A percentile compares a stretch with the other conserved stretches of the same genome.
phyloP scores from a whole-genome alignment of 2,113 vertebrate genomes.

The Felis catus region DNA sequence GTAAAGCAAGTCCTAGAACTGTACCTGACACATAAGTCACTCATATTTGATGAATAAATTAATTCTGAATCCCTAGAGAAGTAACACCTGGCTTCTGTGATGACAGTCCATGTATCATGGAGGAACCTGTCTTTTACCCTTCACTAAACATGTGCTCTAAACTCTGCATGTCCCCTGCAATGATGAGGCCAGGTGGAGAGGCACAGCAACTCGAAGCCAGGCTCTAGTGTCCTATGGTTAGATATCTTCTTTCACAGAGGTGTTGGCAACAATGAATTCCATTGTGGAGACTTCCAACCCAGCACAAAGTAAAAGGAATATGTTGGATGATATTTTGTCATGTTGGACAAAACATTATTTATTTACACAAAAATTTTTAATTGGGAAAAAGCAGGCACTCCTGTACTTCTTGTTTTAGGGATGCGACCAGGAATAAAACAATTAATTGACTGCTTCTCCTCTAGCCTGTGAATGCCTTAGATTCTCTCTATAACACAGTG shows the following conservation, averaged over 20 bases:
- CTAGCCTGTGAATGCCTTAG: background rate
- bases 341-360: background rate
- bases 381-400: background rate
- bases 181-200: background rate
- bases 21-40: background rate
- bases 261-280: accelerated
- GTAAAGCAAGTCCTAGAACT: background rate
- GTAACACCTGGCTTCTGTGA: background rate
- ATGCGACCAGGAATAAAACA: background rate
- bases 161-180: background rate
- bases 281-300: background rate
- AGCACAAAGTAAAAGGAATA: background rate
- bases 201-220: background rate
- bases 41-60: background rate
- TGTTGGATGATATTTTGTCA: background rate
- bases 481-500: background rate
- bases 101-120: background rate
- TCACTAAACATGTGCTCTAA: background rate
- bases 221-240: background rate
- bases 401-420: background rate
- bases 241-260: background rate
- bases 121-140: background rate
- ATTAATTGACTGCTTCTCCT: background rate
- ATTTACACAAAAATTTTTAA: background rate
- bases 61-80: background rate